phyloP scores from a whole-genome alignment of 2,888 invertebrate species.

The Coremacera marginata region DNA sequence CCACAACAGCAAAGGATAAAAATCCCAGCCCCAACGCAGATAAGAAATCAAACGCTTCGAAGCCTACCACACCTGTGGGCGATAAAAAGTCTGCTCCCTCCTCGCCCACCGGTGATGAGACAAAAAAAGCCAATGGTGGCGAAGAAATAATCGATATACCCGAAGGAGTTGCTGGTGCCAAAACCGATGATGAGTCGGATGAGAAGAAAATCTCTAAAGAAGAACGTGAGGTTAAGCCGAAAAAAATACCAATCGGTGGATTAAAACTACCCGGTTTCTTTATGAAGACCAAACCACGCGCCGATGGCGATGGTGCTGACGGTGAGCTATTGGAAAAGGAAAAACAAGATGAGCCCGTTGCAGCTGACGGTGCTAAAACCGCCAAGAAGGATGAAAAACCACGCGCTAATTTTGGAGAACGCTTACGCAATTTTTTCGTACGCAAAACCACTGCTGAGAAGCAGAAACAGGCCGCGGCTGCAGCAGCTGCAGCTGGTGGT shows the following conservation, averaged over 20 bases:
- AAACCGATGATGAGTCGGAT: constrained; percentile 52
- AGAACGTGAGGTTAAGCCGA: constrained; percentile 82
- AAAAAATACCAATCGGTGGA: constrained; percentile 88
- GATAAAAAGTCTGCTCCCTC: constrained; percentile 52
- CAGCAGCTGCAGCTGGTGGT: constrained; percentile 49
- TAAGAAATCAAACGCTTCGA: constrained; percentile 52
- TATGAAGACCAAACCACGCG: constrained; percentile 79
- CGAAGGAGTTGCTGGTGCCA: constrained; percentile 47
- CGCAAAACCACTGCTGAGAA: constrained; percentile 69
- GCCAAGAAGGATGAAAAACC: constrained; percentile 60
- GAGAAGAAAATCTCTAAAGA: constrained; percentile 72
- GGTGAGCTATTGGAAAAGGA: constrained; percentile 70
- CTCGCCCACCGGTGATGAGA: constrained; percentile 35
- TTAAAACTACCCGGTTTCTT: constrained; percentile 90
- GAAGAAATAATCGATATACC: constrained; percentile 68
- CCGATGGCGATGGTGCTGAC: constrained; percentile 73
- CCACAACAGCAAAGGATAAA: constrained; percentile 50
- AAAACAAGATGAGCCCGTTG: constrained; percentile 58
- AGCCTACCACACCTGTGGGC: constrained; percentile 56
- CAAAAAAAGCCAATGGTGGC: constrained; percentile 47
- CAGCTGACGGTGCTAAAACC: constrained; percentile 45
- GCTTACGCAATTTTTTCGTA: constrained; percentile 72
- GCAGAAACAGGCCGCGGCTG: constrained; percentile 56
- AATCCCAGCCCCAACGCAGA: constrained; percentile 53
- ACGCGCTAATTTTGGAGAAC: constrained; percentile 66